phyloP scores from a whole-genome alignment of 2,888 invertebrate genomes.

The Eristalinus aeneus region DNA sequence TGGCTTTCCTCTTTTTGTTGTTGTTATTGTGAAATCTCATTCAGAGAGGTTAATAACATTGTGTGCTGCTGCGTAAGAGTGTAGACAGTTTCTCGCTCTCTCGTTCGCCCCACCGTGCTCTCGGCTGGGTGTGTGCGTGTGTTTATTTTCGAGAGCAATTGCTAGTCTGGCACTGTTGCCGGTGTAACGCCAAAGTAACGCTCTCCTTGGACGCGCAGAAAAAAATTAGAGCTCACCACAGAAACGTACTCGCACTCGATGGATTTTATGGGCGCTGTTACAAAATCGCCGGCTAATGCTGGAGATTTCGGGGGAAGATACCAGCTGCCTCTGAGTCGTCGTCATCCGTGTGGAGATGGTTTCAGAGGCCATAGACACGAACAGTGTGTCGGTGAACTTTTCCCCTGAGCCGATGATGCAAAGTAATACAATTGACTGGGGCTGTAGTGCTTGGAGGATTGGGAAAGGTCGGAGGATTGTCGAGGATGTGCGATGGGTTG shows the following conservation, averaged over 20 bases:
- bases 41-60: slow-evolving; percentile 62
- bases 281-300: slow-evolving; percentile 41
- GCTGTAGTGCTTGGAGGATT: not conserved
- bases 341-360: not conserved
- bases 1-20: no score
- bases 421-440: not conserved
- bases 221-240: slow-evolving; percentile 13
- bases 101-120: not conserved
- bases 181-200: not conserved
- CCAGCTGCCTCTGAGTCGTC: not conserved
- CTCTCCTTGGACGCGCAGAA: not conserved
- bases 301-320: slow-evolving; percentile 13
- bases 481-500: not conserved
- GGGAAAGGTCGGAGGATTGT: not conserved
- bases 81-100: slow-evolving; percentile 7
- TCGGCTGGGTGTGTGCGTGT: not conserved
- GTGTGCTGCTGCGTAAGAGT: slow-evolving; percentile 58
- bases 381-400: not conserved
- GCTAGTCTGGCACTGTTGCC: not conserved
- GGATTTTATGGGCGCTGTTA: slow-evolving; percentile 56
- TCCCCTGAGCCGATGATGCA: not conserved
- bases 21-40: slow-evolving; percentile 46
- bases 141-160: slow-evolving; percentile 40
- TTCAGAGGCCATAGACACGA: not conserved
- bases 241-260: slow-evolving; percentile 39